Conservation (phyloP, 2,797 vertebrate genomes). For the Apogon talboti region DNA sequence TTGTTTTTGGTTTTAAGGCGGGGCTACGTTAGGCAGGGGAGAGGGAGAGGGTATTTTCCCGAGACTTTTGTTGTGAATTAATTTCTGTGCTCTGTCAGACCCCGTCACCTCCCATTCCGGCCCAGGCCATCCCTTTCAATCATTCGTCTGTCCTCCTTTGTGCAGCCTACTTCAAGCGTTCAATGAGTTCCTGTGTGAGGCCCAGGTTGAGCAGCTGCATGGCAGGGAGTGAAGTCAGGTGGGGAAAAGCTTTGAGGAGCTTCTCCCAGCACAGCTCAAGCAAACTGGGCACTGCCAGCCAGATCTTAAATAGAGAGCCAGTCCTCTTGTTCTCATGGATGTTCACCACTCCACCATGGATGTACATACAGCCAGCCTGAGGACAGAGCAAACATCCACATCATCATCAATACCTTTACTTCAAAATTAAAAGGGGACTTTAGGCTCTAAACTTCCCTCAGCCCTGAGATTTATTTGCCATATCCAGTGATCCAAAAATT, state of each 20-base stretch:
- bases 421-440: neutral
- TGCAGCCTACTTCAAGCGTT: conserved; percentile 91
- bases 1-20: conserved; percentile 92
- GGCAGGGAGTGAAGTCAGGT: conserved; percentile 87
- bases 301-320: conserved; percentile 98
- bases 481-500: no score
- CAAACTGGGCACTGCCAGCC: conserved; percentile 95
- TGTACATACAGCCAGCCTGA: conserved; percentile 98
- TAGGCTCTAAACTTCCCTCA: neutral
- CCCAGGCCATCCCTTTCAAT: conserved; percentile 20
- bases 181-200: conserved; percentile 95
- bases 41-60: conserved; percentile 33
- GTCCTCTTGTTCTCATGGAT: conserved; percentile 98
- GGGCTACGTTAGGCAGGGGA: conserved; percentile 66
- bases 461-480: no score
- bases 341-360: conserved; percentile 97
- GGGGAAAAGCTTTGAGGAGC: conserved; percentile 91
- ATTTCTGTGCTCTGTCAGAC: conserved; percentile 58
- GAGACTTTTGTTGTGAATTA: conserved; percentile 26
- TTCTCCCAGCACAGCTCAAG: conserved; percentile 98
- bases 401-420: neutral
- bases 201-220: conserved; percentile 95
- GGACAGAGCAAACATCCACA: neutral
- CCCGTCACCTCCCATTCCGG: conserved; percentile 40
- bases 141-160: conserved; percentile 30